These are phyloP conservation scores for Psephotus haematonotus DNA, from an alignment of 2,113 vertebrate genomes.

Conservation along the genomic window DNA sequence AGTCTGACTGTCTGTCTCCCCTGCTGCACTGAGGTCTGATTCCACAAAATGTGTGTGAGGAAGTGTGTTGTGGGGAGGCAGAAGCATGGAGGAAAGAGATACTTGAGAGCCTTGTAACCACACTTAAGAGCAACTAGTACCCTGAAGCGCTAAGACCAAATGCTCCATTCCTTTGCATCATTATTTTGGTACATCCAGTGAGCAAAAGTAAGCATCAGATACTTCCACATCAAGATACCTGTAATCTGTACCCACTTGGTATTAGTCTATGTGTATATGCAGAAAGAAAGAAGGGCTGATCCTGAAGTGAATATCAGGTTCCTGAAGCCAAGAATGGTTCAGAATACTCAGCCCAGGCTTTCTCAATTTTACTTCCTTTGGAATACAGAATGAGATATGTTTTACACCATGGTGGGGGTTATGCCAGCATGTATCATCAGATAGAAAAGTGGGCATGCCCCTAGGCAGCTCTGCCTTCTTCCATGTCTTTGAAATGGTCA, in stretches of 20 bases:
- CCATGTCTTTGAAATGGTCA: neutral
- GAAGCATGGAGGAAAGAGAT: neutral
- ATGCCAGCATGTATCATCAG: neutral
- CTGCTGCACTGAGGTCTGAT: neutral
- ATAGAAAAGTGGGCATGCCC: neutral
- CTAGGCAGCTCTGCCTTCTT: neutral
- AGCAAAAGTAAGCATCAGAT: neutral
- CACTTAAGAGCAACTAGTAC: neutral
- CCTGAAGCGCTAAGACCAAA: neutral
- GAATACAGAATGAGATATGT: neutral
- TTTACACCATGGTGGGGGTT: neutral
- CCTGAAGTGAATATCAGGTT: neutral
- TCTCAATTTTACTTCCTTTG: neutral
- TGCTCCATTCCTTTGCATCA: neutral
- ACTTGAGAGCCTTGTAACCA: neutral
- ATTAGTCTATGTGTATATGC: neutral
- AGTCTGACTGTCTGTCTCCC: neutral
- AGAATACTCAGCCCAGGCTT: neutral
- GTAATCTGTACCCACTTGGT: neutral
- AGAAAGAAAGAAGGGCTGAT: neutral
- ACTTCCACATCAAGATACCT: neutral
- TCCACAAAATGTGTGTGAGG: neutral
- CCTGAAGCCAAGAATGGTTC: neutral
- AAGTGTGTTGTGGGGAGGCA: neutral
- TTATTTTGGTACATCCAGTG: neutral